Evolutionary conservation across 37 sponge, comb jelly and placozoan species (phyloP), one percentile per base, ranked within the genome.

Genomic region (Haliclona indistincta): DNA sequence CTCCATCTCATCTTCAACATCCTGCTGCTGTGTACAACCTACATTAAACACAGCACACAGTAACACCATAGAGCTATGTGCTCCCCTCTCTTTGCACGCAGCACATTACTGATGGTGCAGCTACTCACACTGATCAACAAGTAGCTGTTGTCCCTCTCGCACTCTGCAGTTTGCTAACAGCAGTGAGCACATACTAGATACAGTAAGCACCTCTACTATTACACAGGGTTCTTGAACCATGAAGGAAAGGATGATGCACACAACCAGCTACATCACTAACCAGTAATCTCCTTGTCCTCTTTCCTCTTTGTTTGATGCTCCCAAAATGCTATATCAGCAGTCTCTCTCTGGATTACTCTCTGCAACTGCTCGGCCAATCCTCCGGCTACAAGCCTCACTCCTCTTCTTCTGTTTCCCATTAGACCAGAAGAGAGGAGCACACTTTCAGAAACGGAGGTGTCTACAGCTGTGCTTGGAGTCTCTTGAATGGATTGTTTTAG

Each of bases 321-420:
- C 69, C 70, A 83, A 43, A 75, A 83, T 4, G 77, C 30, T 26
- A 83, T 44, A 68, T 83, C 84, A 1, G 68, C 44, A 4, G 38
- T 69, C 63, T 75, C 84, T 47, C 77, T 34, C 70, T 76, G 69
- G 51, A 75, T 39, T 2, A 83, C 40, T 45, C 40, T 83, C 70
- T 67, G 58, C 7, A 76, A 36, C 39, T 35, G 58, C 41, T 75
- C 77, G 22, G 84, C 84, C 58, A 83, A 7, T n/a, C 84, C 84
- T 39, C 76, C 70, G 17, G 60, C 38, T 26, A 75, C 70, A 33
- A 63, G 22, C 53, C 13, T 64, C 37, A 11, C 42, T 35, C 68
- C 35, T 25, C 43, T 67, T 25, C 68, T 34, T 25, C 43, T 67
- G n/a, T n/a, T n/a, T n/a, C n/a, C n/a, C n/a, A n/a, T n/a, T n/a